Percentiles rank a stretch among this genome's conserved stretches.
Evolutionary conservation across 2,888 invertebrate genomes (phyloP).

Genomic region (Sphinx pinastri): DNA sequence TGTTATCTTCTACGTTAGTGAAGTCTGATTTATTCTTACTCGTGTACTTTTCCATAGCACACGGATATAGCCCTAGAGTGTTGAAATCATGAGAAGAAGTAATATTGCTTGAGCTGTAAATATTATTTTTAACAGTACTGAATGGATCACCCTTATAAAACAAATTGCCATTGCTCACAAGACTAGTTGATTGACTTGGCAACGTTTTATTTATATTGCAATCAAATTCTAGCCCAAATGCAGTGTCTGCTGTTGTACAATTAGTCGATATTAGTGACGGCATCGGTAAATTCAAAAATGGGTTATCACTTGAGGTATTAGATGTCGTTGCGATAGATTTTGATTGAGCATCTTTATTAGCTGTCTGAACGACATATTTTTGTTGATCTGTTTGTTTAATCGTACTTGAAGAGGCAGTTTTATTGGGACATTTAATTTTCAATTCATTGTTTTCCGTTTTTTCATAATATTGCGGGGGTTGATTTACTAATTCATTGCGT

Average conservation of each 20-base stretch:
- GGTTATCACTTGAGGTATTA: constrained; percentile 64
- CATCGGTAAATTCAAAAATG: constrained; percentile 71
- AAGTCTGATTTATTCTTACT: constrained; percentile 74
- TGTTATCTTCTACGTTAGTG: constrained; percentile 71
- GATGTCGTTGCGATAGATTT: constrained; percentile 53
- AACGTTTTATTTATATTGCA: constrained; percentile 67
- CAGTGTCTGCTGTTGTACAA: constrained; percentile 60
- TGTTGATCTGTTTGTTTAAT: constrained; percentile 56
- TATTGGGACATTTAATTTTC: constrained; percentile 47
- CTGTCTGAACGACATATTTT: constrained; percentile 54
- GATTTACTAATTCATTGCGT: constrained; percentile 51
- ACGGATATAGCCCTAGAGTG: constrained; percentile 74
- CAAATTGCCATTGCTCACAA: constrained; percentile 63
- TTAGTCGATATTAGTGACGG: constrained; percentile 67
- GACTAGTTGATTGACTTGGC: constrained; percentile 59
- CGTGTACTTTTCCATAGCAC: constrained; percentile 77
- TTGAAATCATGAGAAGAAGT: constrained; percentile 76
- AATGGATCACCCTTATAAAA: constrained; percentile 78
- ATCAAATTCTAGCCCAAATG: constrained; percentile 73
- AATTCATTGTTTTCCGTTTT: constrained; percentile 52
- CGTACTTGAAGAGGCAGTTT: constrained; percentile 38
- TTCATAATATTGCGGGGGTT: constrained; percentile 54
- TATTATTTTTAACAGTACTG: constrained; percentile 67
- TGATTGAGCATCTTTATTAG: constrained; percentile 49
- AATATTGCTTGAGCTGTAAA: constrained; percentile 77